Base-by-base conservation (phyloP, 2,113 vertebrate species). In the Cyphomyrus plagiostoma region DNA sequence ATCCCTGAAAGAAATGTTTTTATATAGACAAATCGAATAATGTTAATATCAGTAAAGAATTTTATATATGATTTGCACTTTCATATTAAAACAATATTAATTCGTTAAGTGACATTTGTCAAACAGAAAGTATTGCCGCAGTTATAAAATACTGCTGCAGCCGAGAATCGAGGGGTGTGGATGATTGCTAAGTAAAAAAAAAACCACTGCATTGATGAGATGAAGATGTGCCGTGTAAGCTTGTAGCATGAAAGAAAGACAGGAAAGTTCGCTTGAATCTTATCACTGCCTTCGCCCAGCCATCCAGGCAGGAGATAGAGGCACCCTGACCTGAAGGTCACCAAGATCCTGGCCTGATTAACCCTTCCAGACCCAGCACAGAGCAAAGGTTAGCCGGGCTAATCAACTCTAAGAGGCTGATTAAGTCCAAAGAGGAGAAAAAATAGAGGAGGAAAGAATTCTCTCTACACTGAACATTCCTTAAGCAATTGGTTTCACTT, bases 361-460 rank as follows among this genome's bases (percentile, higher is more conserved):
- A 98, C 97, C 96, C 97, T 95, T 96, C 91, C 94, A 92, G 94
- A 92, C 94, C 96, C 95, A 90, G 92, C 89, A 91, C 92, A 90
- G 94, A 96, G 94, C 94, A 95, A 93, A 96, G 96, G 96, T 97
- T 97, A 97, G 97, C 95, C 93, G 93, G 92, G 90, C 95, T 94
- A 94, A 96, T 96, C 93, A 95, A 95, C 93, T 94, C 91, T 93
- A 94, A 93, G 93, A 93, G 92, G 90, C 92, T 93, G 93, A 95
- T 95, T 95, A 91, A 94, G 91, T 94, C 93, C 89, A 90, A 94
- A 93, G 89, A 94, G 86, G 85, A 90, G 89, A 88, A 90, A 80
- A 66, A 84, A 74, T 48, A 48, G 83, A 93, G 92, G 89, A 91
- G 90, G 90, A 83, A 93, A 91, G 46, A 49, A 85, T 66, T 66